Evolutionary conservation across 2,113 vertebrate genomes (phyloP).

Genomic region (Protobothrops mucrosquamatus): DNA sequence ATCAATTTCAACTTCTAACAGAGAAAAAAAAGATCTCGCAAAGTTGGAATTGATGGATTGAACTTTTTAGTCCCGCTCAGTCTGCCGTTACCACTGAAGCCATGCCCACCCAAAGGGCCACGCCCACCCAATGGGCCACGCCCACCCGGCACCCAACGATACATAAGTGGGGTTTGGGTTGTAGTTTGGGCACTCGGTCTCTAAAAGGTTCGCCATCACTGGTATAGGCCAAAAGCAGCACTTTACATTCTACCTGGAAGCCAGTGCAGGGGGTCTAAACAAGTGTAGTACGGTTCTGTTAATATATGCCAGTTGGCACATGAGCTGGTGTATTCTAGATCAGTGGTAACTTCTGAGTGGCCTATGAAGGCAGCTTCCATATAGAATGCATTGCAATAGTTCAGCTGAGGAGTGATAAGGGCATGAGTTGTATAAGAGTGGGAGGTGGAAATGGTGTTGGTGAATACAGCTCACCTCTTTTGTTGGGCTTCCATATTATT

Average conservation of each 20-base stretch:
- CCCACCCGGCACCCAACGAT: too few relatives aligned
- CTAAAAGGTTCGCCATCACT: too few relatives aligned
- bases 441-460: background rate
- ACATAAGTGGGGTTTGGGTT: too few relatives aligned
- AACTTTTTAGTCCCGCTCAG: too few relatives aligned
- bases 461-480: background rate
- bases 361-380: background rate
- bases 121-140: too few relatives aligned
- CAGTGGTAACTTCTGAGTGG: background rate
- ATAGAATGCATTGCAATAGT: background rate
- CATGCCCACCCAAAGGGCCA: too few relatives aligned
- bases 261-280: background rate
- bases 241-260: background rate
- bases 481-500: background rate
- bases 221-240: background rate
- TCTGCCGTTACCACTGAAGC: too few relatives aligned
- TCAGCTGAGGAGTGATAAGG: background rate
- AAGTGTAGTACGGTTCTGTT: background rate
- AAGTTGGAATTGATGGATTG: too few relatives aligned
- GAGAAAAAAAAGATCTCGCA: too few relatives aligned
- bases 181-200: too few relatives aligned
- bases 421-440: background rate
- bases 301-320: background rate
- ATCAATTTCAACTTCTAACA: too few relatives aligned
- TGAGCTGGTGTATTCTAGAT: background rate